Percentiles rank a stretch among this genome's conserved stretches.
phyloP scores from a whole-genome alignment of 1,140 invertebrate species.

The Pinna nobilis region DNA sequence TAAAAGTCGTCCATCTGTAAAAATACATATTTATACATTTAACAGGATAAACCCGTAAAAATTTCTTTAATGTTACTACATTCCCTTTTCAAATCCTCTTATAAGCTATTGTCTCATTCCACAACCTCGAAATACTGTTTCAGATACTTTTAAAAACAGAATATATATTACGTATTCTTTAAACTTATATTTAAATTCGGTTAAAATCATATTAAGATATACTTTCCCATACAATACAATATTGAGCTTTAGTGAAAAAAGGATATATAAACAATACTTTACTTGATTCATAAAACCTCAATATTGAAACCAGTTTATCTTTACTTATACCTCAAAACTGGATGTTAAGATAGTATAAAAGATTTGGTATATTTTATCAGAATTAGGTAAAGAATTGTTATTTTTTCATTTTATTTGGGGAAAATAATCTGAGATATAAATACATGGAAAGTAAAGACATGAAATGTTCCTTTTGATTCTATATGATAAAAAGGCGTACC shows the following conservation, averaged over 20 bases:
- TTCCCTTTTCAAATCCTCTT: not conserved
- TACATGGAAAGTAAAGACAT: not conserved
- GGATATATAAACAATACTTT: no score
- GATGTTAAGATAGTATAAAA: not conserved
- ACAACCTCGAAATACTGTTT: not conserved
- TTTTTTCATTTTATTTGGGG: no score
- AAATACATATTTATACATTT: not conserved
- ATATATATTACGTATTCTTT: not conserved
- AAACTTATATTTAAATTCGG: not conserved
- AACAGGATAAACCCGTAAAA: not conserved
- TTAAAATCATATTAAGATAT: not conserved
- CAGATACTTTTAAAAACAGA: no score
- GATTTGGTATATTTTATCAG: not conserved
- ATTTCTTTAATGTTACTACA: not conserved
- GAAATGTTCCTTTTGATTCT: no score
- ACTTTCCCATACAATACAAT: no score
- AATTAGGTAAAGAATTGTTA: not conserved
- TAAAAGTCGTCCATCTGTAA: slow-evolving; percentile 43
- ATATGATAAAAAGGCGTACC: slow-evolving; percentile 32
- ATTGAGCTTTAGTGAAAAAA: no score
- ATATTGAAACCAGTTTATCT: not conserved
- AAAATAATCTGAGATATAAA: not conserved
- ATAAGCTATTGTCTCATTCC: not conserved
- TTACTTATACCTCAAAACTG: not conserved
- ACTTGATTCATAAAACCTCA: no score